A percentile compares a stretch with the other conserved stretches of the same genome.
Evolutionary conservation across 2,797 vertebrate genomes (phyloP).

Genomic region (Hylomyscus alleni): DNA sequence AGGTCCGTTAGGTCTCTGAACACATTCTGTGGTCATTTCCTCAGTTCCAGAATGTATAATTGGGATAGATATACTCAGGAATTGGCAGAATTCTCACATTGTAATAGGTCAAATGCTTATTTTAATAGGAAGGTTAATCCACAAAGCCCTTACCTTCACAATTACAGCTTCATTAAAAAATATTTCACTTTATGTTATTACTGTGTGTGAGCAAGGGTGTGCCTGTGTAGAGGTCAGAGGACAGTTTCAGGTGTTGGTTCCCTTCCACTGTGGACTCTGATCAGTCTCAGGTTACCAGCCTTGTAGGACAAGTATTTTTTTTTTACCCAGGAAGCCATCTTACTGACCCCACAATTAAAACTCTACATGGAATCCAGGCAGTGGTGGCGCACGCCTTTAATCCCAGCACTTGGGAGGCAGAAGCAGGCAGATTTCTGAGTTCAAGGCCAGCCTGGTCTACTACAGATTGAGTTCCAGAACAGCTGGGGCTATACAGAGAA

Average conservation of each 20-base stretch:
- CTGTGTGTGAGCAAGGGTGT: background rate
- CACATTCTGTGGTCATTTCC: no score
- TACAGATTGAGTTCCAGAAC: background rate
- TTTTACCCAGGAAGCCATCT: background rate
- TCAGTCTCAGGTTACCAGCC: background rate
- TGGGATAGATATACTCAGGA: no score
- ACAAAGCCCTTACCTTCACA: background rate
- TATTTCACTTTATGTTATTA: background rate
- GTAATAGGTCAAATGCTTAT: background rate
- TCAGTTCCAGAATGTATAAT: no score
- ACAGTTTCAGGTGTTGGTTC: background rate
- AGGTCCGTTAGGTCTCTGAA: no score
- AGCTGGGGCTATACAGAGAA: background rate
- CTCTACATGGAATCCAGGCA: background rate
- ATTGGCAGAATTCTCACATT: no score
- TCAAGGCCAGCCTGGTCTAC: background rate
- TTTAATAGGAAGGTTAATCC: slow-evolving; percentile 6
- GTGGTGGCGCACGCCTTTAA: background rate
- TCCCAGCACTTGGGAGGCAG: background rate
- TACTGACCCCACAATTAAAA: background rate
- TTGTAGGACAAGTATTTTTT: background rate
- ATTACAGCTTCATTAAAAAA: background rate
- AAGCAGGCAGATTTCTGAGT: background rate
- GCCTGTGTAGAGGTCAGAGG: background rate
- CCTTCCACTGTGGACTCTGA: background rate